Percentiles rank a stretch among this genome's conserved stretches.
phyloP scores from a whole-genome alignment of 2,113 vertebrate genomes.

The Gopherus evgoodei region DNA sequence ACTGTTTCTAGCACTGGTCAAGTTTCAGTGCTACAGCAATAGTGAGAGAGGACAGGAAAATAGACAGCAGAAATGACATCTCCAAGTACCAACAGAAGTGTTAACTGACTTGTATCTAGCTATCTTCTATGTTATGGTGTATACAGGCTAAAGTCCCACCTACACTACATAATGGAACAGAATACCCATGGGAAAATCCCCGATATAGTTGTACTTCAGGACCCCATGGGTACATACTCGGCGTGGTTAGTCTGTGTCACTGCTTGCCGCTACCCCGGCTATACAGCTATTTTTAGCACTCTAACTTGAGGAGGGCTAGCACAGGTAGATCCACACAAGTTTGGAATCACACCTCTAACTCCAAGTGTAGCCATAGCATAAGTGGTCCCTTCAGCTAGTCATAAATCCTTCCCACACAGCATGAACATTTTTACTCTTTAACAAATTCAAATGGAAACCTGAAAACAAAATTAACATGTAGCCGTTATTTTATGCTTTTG shows the following conservation, averaged over 20 bases:
- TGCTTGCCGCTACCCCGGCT: not conserved
- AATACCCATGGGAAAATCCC: not conserved
- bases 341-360: not conserved
- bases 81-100: not conserved
- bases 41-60: not conserved
- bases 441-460: not conserved
- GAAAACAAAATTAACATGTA: not conserved
- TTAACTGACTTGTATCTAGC: not conserved
- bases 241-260: not conserved
- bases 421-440: not conserved
- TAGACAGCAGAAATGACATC: not conserved
- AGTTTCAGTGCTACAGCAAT: not conserved
- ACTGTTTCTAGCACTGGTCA: not conserved
- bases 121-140: not conserved
- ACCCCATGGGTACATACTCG: not conserved
- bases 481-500: not conserved
- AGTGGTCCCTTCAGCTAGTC: not conserved
- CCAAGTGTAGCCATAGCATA: not conserved
- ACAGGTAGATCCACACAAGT: not conserved
- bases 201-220: not conserved
- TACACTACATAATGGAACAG: not conserved
- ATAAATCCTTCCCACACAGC: not conserved
- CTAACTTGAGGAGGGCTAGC: not conserved
- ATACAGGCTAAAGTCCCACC: not conserved
- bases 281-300: not conserved